Evolutionary conservation across 2,113 vertebrate genomes (phyloP).

Genomic region (Oryzias curvinotus): DNA sequence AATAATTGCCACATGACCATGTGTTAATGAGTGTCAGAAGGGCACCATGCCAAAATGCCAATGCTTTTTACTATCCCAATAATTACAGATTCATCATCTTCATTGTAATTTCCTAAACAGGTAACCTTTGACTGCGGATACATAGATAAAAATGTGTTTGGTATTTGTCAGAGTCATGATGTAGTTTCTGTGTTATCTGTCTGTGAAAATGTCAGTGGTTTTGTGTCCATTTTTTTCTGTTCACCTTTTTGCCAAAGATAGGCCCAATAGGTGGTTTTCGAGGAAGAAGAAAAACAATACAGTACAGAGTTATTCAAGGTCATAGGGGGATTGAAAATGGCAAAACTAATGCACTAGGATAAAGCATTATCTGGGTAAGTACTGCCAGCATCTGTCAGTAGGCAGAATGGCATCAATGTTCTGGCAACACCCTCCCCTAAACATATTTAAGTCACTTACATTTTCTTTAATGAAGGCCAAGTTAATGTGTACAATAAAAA

Average conservation of each 20-base stretch:
- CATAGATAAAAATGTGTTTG: slow-evolving; percentile 63
- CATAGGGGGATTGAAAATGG: slow-evolving; percentile 15
- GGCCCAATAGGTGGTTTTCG: slow-evolving; percentile 21
- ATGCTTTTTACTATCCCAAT: slow-evolving; percentile 57
- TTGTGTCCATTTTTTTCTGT: slow-evolving; percentile 28
- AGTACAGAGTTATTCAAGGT: slow-evolving; percentile 8
- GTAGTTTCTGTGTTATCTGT: slow-evolving; percentile 68
- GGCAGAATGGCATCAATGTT: slow-evolving; percentile 4
- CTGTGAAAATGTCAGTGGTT: slow-evolving; percentile 76
- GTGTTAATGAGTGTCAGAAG: slow-evolving; percentile 42
- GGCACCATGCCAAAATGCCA: slow-evolving; percentile 70
- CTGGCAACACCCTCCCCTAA: background rate
- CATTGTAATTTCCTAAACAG: slow-evolving; percentile 69
- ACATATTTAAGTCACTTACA: background rate
- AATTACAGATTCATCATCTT: slow-evolving; percentile 71
- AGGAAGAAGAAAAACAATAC: slow-evolving; percentile 21
- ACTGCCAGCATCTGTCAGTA: background rate
- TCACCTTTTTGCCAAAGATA: slow-evolving; percentile 47
- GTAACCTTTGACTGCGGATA: slow-evolving; percentile 67
- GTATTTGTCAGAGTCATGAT: slow-evolving; percentile 58
- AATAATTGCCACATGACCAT: slow-evolving; percentile 31
- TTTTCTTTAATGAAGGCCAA: background rate
- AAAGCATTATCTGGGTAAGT: slow-evolving; percentile 9
- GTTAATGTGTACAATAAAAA: too few relatives aligned
- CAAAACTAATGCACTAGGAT: slow-evolving; percentile 1